These are phyloP conservation scores for Synodontis membranacea DNA, from an alignment of 2,113 vertebrate species.

Conservation along the genomic window DNA sequence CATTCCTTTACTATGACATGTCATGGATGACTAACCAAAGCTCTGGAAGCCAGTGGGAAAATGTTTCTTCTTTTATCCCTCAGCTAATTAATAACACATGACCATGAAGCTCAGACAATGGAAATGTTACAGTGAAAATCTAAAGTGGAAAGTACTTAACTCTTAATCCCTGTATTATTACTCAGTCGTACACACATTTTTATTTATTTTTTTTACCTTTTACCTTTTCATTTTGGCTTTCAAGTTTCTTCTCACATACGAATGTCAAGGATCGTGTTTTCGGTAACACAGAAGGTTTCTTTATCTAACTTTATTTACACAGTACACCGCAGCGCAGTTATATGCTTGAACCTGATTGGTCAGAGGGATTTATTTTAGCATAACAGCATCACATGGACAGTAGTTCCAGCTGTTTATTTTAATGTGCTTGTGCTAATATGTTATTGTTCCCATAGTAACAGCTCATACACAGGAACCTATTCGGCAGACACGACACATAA, in stretches of 20 bases:
- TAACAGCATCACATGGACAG: background rate
- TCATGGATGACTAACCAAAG: slow-evolving; percentile 42
- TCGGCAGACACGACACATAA: background rate
- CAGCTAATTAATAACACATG: slow-evolving; percentile 11
- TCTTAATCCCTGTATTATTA: background rate
- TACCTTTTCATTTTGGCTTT: background rate
- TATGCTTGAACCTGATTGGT: background rate
- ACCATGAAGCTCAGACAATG: slow-evolving; percentile 11
- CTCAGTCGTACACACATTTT: too few species aligned
- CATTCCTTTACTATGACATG: slow-evolving; percentile 55
- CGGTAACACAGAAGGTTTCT: background rate
- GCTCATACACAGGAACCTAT: background rate
- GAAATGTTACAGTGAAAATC: background rate
- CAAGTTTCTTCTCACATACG: background rate
- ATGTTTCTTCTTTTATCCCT: background rate
- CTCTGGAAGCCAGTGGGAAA: slow-evolving; percentile 14
- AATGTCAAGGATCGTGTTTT: background rate
- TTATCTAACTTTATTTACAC: background rate
- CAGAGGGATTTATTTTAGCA: background rate
- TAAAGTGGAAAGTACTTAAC: background rate
- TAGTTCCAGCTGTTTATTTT: background rate
- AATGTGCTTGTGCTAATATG: background rate
- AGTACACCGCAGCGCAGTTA: background rate
- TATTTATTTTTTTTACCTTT: too few species aligned
- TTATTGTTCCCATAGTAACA: background rate